Base-by-base conservation (phyloP, 2,888 invertebrate species). In the Dryadula phaetusa region DNA sequence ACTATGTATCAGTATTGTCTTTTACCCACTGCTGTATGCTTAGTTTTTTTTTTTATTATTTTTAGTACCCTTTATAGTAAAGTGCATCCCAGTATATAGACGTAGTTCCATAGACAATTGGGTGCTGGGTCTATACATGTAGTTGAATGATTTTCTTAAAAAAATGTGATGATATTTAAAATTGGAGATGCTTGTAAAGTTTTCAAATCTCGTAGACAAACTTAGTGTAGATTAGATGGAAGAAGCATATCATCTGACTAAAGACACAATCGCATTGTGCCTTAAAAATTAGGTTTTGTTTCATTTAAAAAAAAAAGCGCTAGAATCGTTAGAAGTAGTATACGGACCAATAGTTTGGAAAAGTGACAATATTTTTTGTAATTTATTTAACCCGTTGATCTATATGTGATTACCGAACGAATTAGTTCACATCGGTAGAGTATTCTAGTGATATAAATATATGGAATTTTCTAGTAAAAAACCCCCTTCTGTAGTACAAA, bases 51-150 rank as follows among this genome's bases (percentile, higher is more conserved):
- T 81, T 82, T 79, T 79, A 4, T 28, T 28, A 28, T 4, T n/a
- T n/a, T n/a, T 82, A 80, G 76, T 82, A 81, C 78, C 83, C 82
- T 83, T 81, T 81, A 78, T 81, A 84, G 83, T 85, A 84, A 82
- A 90, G 91, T 92, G 91, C 91, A 92, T 92, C 91, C 91, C 91
- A 90, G 91, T 91, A 84, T 74, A 82, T 90, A 89, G 86, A 79
- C 77, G 85, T 90, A 89, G 89, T 74, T 73, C 71, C 66, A 80
- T 87, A 88, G 88, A 63, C 67, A 49, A 64, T 84, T 83, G 84
- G 90, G 89, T 88, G 89, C 85, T 87, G 90, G 90, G 87, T 85
- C 85, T 77, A 82, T 80, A 72, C 72, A 72, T 66, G 73, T 86
- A 84, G 84, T 77, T 83, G 82, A 78, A 80, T 85, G 83, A 79